Conservation (phyloP, 64 coral and sea anemone genomes). For the Acropora tenuis region DNA sequence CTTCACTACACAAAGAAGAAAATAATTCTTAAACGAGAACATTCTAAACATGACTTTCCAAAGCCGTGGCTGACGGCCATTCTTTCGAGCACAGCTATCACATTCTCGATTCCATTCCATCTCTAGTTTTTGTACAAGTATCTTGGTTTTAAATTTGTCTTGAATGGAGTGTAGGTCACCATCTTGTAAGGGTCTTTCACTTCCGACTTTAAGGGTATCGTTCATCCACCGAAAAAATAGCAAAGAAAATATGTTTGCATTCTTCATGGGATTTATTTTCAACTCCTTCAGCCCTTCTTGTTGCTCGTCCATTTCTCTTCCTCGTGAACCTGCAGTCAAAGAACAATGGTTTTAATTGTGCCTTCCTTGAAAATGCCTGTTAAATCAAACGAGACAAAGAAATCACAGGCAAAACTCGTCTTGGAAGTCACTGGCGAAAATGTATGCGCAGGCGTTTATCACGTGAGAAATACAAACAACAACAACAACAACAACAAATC, state of each 20-base stretch:
- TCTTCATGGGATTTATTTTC: constrained; percentile 17
- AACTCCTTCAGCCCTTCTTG: constrained; percentile 4
- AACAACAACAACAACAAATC: too few species aligned
- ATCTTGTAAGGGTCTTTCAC: constrained; percentile 68
- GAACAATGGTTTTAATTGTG: too few species aligned
- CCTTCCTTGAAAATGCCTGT: too few species aligned
- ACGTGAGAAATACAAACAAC: too few species aligned
- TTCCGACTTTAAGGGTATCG: constrained; percentile 59
- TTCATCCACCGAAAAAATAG: constrained; percentile 89
- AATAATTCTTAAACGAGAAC: not conserved
- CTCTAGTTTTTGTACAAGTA: constrained; percentile 1
- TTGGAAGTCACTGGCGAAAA: too few species aligned
- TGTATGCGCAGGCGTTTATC: too few species aligned
- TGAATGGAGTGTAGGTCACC: constrained; percentile 58
- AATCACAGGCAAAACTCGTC: too few species aligned
- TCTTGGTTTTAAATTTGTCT: constrained; percentile 19
- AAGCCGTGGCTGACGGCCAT: not conserved
- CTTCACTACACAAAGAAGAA: not conserved
- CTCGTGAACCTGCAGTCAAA: too few species aligned
- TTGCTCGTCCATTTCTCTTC: not conserved
- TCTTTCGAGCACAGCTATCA: not conserved
- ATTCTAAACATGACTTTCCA: constrained; percentile 27
- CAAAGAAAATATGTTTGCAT: constrained; percentile 63
- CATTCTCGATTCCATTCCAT: not conserved
- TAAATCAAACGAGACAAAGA: too few species aligned